Base-by-base conservation (phyloP, 2,797 vertebrate genomes). In the Poeciliopsis paucimaculata region DNA sequence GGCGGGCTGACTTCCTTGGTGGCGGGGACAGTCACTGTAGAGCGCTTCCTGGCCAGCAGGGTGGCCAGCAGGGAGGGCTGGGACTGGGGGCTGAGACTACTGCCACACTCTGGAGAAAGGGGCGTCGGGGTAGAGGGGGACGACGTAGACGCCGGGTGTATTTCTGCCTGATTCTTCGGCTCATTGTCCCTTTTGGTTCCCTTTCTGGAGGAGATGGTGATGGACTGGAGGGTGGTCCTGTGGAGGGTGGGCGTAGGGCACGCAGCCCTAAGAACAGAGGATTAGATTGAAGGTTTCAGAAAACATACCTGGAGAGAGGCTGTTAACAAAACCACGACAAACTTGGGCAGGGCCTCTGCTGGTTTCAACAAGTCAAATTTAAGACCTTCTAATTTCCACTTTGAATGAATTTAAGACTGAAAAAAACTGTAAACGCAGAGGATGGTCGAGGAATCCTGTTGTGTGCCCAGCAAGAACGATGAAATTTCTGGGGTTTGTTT, bases 1-100 rank as follows among this genome's bases (percentile, higher is more conserved):
- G 94, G 95, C 0, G 96, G 96, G 82, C 96, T 95, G 91, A 97
- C 95, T 86, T 97, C 96, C 82, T 91, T 94, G 28, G 95, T 92
- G 5, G 95, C 90, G 0, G 95, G 95, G 15, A 96, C 91, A 0
- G 90, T 95, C 87, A 94, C 74, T 0, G 84, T 57, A 1, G 94
- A 95, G 77, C 86, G 93, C 80, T 93, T 94, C 46, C 87, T 90
- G 47, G 94, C 93, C 82, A 96, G 81, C 34, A 96, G 91, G 41
- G 89, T 87, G 60, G 94, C 92, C 84, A 95, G 87, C 1, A 96
- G 82, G 1, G 96, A 96, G 8, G 95, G 89, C 16, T 88, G 91
- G 45, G 84, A 39, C 1, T 91, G 82, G 11, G 92, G 90, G 73
- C 81, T 83, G 78, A 80, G 82, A 57, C 86, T 66, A 57, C 85